phyloP scores from a whole-genome alignment of 2,113 vertebrate genomes.

The Ailuropoda melanoleuca region DNA sequence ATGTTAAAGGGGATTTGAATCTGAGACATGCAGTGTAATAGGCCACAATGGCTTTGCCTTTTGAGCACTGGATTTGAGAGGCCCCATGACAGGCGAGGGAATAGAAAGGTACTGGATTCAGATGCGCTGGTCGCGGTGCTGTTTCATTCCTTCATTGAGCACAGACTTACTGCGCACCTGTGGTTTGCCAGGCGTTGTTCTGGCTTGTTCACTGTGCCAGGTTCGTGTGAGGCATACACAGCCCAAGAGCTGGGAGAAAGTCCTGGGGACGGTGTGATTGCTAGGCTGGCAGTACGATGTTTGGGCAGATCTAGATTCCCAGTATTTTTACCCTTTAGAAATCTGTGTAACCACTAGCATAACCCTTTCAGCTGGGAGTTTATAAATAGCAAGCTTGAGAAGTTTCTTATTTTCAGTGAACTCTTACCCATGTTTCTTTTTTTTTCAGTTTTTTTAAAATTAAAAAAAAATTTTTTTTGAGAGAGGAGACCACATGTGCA shows the following conservation, averaged over 20 bases:
- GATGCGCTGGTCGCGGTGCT: rapidly evolving
- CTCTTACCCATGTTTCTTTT: neutral
- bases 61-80: neutral
- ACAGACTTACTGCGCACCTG: neutral
- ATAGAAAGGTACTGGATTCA: neutral
- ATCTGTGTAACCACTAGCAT: neutral
- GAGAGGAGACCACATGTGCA: no score
- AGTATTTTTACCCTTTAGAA: neutral
- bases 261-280: neutral
- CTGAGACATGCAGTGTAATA: neutral
- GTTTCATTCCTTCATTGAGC: neutral
- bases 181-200: neutral
- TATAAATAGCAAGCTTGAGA: neutral
- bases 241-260: neutral
- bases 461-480: no score
- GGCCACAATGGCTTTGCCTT: neutral
- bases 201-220: neutral
- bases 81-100: neutral
- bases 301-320: neutral
- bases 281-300: neutral
- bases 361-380: neutral
- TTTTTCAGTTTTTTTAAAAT: neutral
- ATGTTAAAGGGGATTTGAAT: neutral
- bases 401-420: neutral
- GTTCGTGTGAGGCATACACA: neutral